Evolutionary conservation across 2,888 invertebrate species (phyloP), one percentile per base, ranked within the genome.

Genomic region (Coleophora deauratella): DNA sequence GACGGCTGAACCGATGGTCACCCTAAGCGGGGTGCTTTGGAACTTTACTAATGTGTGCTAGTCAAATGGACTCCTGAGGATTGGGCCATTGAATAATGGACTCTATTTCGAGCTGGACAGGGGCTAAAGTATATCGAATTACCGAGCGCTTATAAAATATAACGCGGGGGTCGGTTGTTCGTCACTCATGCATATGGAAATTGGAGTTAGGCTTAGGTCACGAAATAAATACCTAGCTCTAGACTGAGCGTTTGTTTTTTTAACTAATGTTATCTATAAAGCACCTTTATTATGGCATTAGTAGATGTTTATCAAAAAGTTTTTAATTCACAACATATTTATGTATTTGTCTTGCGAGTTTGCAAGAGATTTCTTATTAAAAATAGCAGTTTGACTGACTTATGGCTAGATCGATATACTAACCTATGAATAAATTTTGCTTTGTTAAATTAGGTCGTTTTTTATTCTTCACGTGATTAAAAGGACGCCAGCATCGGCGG

Each of bases 41-140:
- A 81, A 78, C 77, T 81, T 82, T 81, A 82, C 81, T 82, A 82
- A 84, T 84, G 77, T 73, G 74, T 70, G 67, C 77, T 79, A 84
- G 82, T 81, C 82, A 84, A 82, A 84, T 82, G 81, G 81, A 78
- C 80, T 77, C 79, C 72, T 61, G 79, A 72, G 78, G 57, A 55
- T 63, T 55, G 46, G 49, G 50, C 51, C 66, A 59, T 59, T 54
- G 63, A 59, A 84, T 73, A 74, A 66, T 55, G 58, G 53, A 55
- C 72, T 63, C 59, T 78, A 71, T 47, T 44, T 21, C 44, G 54
- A 49, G 46, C 38, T 55, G 44, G 38, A 61, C 66, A 77, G 56
- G 60, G 77, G 60, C 47, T 58, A 68, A 55, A 67, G 60, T 68
- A 52, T 57, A 52, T 60, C 63, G 58, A 49, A 44, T 43, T 37